Conservation (phyloP, 2,113 vertebrate genomes). For the Clarias macrocephalus region DNA sequence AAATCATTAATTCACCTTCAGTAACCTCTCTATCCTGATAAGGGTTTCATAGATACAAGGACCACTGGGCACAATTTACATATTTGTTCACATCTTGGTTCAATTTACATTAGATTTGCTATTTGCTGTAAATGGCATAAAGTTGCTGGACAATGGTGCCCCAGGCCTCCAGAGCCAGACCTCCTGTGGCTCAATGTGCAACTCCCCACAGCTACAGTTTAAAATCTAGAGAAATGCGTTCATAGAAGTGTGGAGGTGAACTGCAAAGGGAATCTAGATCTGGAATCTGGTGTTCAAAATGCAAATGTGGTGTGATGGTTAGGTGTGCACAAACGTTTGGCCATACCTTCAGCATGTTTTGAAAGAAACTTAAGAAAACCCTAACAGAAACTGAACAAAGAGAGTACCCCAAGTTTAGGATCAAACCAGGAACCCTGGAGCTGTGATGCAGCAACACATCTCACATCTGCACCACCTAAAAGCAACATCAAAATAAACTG, state of each 20-base stretch:
- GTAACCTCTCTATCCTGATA: background rate
- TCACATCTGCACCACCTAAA: background rate
- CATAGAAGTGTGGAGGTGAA: background rate
- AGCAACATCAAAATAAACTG: background rate
- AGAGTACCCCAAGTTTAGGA: background rate
- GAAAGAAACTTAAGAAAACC: background rate
- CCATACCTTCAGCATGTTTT: background rate
- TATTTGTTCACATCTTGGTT: background rate
- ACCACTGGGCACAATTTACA: background rate
- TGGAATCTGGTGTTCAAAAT: background rate
- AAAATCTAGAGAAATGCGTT: background rate
- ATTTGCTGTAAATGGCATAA: background rate
- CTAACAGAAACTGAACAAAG: background rate
- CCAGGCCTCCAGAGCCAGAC: too few species aligned
- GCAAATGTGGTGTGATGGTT: background rate
- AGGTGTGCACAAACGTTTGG: background rate
- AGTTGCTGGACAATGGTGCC: background rate
- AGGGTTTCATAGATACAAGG: background rate
- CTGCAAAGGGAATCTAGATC: background rate
- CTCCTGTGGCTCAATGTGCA: background rate
- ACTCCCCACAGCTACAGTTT: background rate
- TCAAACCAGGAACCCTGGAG: background rate
- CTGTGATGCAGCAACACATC: background rate
- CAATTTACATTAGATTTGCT: background rate
- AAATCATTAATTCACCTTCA: background rate